phyloP scores from a whole-genome alignment of 2,888 invertebrate species.

The Ashinkailepas kermadecensis region DNA sequence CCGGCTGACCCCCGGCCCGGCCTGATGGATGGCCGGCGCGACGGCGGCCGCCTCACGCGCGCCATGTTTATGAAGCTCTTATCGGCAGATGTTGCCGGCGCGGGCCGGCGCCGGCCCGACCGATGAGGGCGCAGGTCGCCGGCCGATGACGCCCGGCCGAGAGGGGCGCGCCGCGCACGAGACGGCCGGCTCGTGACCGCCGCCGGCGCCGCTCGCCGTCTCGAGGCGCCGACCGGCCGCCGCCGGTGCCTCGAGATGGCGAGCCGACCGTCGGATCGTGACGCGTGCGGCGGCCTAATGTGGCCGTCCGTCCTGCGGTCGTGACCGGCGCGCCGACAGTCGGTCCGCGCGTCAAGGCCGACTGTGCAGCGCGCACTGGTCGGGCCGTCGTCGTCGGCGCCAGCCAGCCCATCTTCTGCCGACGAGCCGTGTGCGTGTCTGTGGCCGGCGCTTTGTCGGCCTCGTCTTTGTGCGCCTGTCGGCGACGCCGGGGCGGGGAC shows the following conservation, averaged over 20 bases:
- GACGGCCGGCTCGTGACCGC: background rate
- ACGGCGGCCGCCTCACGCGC: background rate
- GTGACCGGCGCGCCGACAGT: too few species aligned
- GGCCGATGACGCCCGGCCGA: background rate
- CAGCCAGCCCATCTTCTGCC: too few species aligned
- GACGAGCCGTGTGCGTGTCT: background rate
- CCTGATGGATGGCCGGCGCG: background rate
- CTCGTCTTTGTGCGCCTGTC: background rate
- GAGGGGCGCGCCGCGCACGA: background rate
- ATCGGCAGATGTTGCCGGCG: background rate
- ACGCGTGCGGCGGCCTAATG: background rate
- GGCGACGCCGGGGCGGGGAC: background rate
- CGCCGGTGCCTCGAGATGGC: background rate
- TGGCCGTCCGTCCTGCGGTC: too few species aligned
- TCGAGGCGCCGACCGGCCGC: too few species aligned
- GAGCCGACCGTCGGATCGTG: background rate
- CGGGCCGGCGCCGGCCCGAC: background rate
- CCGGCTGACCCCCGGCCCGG: background rate
- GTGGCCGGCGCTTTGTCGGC: background rate
- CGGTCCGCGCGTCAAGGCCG: background rate
- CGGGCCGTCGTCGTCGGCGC: background rate
- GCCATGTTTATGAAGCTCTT: constrained; percentile 15
- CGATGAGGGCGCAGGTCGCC: background rate
- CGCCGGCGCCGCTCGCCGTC: background rate
- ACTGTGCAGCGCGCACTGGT: background rate